These are phyloP conservation scores for Subacronicta megacephala DNA, from an alignment of 2,888 invertebrate genomes.

Conservation along the genomic window DNA sequence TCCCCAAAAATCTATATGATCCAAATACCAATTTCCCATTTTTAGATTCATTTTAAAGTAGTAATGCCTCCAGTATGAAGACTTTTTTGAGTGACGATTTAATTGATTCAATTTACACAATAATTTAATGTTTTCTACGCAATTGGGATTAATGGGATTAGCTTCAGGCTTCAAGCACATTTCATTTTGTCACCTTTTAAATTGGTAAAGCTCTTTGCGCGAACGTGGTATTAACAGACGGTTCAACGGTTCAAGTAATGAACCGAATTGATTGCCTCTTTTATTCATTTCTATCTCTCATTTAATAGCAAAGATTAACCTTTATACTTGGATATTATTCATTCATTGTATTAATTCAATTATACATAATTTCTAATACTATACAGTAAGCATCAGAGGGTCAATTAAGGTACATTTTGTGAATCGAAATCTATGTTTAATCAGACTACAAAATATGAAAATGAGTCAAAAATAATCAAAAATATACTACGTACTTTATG, in stretches of 20 bases:
- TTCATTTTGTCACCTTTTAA: constrained; percentile 37
- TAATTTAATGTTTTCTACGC: constrained; percentile 8
- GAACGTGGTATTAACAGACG: constrained; percentile 21
- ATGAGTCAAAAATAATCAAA: constrained; percentile 19
- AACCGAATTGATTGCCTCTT: constrained; percentile 61
- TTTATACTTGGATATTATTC: constrained; percentile 55
- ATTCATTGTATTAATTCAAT: constrained; percentile 60
- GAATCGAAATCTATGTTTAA: neutral
- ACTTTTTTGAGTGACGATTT: too few relatives aligned
- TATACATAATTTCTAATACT: constrained; percentile 30
- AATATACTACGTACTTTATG: constrained; percentile 29
- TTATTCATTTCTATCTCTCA: constrained; percentile 61
- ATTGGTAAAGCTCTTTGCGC: constrained; percentile 40
- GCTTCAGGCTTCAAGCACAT: constrained; percentile 19
- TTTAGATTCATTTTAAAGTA: too few relatives aligned
- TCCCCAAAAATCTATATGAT: too few relatives aligned
- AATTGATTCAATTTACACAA: constrained; percentile 9
- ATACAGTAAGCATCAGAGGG: neutral
- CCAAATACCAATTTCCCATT: too few relatives aligned
- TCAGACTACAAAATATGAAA: constrained; percentile 26
- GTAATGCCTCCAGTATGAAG: neutral
- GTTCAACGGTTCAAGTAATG: constrained; percentile 50
- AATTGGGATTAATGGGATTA: constrained; percentile 33
- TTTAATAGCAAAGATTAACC: constrained; percentile 61
- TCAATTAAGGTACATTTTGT: neutral